Conservation (phyloP, 2,888 invertebrate genomes). For the Acanthosepion lycidas region DNA sequence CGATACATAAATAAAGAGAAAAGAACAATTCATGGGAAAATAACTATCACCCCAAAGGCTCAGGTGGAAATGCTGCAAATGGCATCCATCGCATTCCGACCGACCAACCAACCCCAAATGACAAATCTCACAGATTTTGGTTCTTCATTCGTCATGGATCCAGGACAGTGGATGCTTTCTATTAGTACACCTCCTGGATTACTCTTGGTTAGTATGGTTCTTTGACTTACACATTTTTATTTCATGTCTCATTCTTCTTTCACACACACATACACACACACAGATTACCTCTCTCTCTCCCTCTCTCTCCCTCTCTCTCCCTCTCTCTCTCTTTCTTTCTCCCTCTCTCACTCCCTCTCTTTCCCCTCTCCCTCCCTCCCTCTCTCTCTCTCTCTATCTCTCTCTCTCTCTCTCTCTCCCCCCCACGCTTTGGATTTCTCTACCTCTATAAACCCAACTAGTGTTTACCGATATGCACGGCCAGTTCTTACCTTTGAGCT, state of each 20-base stretch:
- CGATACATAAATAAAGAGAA: slow-evolving; percentile 88
- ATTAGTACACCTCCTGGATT: slow-evolving; percentile 85
- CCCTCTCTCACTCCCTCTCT: neutral
- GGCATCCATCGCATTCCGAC: slow-evolving; percentile 83
- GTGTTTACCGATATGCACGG: too few relatives aligned
- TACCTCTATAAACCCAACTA: too few relatives aligned
- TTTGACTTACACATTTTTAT: neutral
- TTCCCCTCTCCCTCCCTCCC: fast-evolving
- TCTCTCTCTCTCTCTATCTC: neutral
- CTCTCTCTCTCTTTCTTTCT: too few relatives aligned
- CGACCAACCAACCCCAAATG: slow-evolving; percentile 84
- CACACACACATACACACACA: neutral
- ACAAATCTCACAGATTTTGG: slow-evolving; percentile 81
- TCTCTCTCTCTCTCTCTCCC: too few relatives aligned
- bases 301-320: too few relatives aligned
- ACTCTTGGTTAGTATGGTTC: slow-evolving; percentile 83
- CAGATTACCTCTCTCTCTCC: neutral
- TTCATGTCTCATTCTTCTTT: neutral
- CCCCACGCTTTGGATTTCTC: too few relatives aligned
- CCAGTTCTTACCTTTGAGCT: too few relatives aligned
- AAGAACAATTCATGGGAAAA: slow-evolving; percentile 83
- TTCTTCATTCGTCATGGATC: slow-evolving; percentile 89
- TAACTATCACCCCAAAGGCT: slow-evolving; percentile 67
- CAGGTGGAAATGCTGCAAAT: slow-evolving; percentile 76
- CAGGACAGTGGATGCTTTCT: slow-evolving; percentile 90